phyloP scores from a whole-genome alignment of 2,797 vertebrate species.

The Aulostomus chinensis region DNA sequence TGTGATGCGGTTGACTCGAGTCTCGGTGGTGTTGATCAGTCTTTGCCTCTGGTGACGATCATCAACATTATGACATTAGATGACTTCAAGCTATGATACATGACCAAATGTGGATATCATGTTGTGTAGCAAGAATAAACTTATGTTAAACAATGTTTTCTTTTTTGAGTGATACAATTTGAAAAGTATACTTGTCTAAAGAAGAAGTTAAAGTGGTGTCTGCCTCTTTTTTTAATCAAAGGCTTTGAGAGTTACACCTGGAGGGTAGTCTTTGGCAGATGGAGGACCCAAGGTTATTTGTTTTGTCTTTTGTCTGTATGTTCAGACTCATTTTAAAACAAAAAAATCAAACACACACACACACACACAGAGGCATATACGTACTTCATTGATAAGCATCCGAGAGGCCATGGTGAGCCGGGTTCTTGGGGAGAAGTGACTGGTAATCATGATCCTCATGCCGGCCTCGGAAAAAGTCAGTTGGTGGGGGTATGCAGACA shows the following conservation, averaged over 20 bases:
- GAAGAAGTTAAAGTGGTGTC: slow-evolving; percentile 8
- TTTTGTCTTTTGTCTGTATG: slow-evolving; percentile 35
- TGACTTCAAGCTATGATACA: neutral
- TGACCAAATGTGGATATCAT: too few relatives aligned
- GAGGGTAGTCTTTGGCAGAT: too few relatives aligned
- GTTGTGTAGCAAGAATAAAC: neutral
- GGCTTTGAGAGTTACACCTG: too few relatives aligned
- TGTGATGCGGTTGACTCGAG: slow-evolving; percentile 73
- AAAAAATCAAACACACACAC: slow-evolving; percentile 11
- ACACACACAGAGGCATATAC: too few relatives aligned
- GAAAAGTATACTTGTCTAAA: too few relatives aligned
- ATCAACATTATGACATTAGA: neutral
- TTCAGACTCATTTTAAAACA: too few relatives aligned
- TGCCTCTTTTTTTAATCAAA: slow-evolving; percentile 3
- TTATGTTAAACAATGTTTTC: too few relatives aligned
- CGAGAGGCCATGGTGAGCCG: slow-evolving; percentile 98
- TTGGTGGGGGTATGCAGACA: slow-evolving; percentile 95
- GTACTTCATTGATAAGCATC: slow-evolving; percentile 97
- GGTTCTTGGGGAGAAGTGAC: slow-evolving; percentile 95
- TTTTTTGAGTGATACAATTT: too few relatives aligned
- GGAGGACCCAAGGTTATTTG: too few relatives aligned
- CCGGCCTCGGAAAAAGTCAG: slow-evolving; percentile 96
- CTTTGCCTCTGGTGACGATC: slow-evolving; percentile 85
- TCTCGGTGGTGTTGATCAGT: slow-evolving; percentile 89
- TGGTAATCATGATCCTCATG: slow-evolving; percentile 98